Base-by-base conservation (phyloP, 2,888 invertebrate species). In the Polyommatus iphigenia region DNA sequence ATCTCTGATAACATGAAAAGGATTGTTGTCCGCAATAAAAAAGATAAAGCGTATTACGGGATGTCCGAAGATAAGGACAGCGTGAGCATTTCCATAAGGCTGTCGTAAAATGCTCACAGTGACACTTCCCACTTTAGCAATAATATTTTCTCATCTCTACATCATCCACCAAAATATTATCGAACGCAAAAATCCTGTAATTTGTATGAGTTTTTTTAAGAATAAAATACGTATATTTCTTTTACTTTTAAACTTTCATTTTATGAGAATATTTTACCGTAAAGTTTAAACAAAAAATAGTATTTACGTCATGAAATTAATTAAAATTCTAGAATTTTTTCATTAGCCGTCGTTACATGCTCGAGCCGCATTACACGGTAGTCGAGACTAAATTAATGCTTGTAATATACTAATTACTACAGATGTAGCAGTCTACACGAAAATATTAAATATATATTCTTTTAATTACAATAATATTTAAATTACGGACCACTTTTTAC, bases 31-130 rank as follows among this genome's bases (percentile, higher is more conserved):
- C 83, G 86, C 87, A 88, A 89, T 90, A 90, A 90, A 90, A 88
- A 87, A 88, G 87, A 89, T 88, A 88, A 87, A 88, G 86, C 87
- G 86, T 89, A 90, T 90, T 90, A 89, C 87, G 89, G 89, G 87
- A 89, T 85, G 90, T 89, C 89, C 87, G 86, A 86, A 89, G 89
- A 90, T 89, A 90, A 89, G 87, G 83, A 82, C 85, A 85, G 87
- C 75, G 84, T 89, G 90, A 90, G 89, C 88, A 87, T 87, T 87
- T 88, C 88, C 88, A 89, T 90, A 90, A 89, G 85, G 87, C 88
- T 87, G 87, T 88, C 89, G 88, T 90, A 89, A 90, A 89, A 88
- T 87, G 85, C 85, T 84, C 85, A 84, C 84, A 86, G 85, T 84
- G 86, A 88, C 85, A 86, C 83, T 78, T 79, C 59, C 62, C 54